Evolutionary conservation across 2,797 vertebrate genomes (phyloP).

Genomic region (Chelon labrosus): DNA sequence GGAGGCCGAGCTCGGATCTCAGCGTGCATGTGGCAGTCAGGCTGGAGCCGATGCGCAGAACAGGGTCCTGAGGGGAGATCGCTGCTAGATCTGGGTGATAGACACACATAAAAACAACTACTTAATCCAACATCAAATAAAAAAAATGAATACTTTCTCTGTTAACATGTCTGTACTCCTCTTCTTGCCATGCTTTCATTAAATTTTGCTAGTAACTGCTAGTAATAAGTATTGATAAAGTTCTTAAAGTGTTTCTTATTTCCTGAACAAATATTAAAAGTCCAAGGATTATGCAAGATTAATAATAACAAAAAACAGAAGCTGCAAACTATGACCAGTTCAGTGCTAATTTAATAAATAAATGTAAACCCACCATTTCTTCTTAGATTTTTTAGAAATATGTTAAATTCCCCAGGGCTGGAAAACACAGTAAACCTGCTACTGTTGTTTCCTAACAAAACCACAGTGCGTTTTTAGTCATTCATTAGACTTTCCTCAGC

Average conservation of each 20-base stretch:
- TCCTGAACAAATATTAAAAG: not conserved
- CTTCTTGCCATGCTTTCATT: not conserved
- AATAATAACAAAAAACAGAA: too few species aligned
- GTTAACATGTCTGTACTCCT: not conserved
- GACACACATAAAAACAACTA: slow-evolving; percentile 19
- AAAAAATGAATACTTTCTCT: too few species aligned
- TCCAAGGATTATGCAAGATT: not conserved
- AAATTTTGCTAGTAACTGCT: too few species aligned
- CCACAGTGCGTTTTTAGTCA: slow-evolving; percentile 1
- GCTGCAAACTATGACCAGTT: not conserved
- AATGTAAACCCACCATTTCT: not conserved
- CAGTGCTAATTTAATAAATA: not conserved
- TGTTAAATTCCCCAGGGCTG: not conserved
- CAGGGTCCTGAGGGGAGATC: slow-evolving; percentile 92
- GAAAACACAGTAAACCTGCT: not conserved
- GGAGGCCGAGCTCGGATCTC: slow-evolving; percentile 79
- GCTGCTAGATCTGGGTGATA: slow-evolving; percentile 85
- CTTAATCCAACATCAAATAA: not conserved
- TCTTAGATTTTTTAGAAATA: not conserved
- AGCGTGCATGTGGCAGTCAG: slow-evolving; percentile 91
- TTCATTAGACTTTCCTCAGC: not conserved
- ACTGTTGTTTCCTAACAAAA: not conserved
- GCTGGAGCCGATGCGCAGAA: slow-evolving; percentile 89
- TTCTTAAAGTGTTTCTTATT: not conserved
- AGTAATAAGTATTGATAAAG: not conserved